phyloP scores from a whole-genome alignment of 2,797 vertebrate genomes.

The Spea hammondii region DNA sequence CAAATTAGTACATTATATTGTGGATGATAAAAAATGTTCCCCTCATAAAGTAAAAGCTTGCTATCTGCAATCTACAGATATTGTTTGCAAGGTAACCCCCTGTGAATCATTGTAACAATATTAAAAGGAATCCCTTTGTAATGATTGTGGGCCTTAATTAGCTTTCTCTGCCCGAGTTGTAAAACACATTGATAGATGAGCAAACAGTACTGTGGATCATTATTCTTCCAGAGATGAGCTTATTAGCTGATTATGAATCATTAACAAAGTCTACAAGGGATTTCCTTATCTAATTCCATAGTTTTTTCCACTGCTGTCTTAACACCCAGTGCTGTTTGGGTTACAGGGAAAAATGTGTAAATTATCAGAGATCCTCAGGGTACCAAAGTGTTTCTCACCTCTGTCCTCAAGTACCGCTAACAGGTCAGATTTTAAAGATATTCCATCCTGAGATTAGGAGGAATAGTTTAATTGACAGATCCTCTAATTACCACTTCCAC shows the following conservation, averaged over 20 bases:
- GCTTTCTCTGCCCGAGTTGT: slow-evolving; percentile 94
- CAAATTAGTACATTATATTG: background rate
- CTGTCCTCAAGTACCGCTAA: background rate
- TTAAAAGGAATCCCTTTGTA: slow-evolving; percentile 97
- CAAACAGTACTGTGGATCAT: slow-evolving; percentile 93
- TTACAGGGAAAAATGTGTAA: slow-evolving; percentile 39
- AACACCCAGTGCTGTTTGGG: slow-evolving; percentile 66
- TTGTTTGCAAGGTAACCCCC: slow-evolving; percentile 91
- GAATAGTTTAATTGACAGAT: background rate
- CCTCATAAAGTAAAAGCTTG: slow-evolving; percentile 87
- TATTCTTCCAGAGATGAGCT: slow-evolving; percentile 90
- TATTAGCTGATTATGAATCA: slow-evolving; percentile 91
- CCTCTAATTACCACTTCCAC: background rate
- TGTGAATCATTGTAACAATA: slow-evolving; percentile 97
- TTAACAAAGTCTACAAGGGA: slow-evolving; percentile 78
- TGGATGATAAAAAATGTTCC: background rate
- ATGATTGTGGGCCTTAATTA: slow-evolving; percentile 99
- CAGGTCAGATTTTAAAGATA: background rate
- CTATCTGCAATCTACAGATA: slow-evolving; percentile 81
- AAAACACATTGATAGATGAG: slow-evolving; percentile 99
- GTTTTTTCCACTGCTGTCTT: slow-evolving; percentile 57
- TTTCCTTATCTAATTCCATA: slow-evolving; percentile 76
- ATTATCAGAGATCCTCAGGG: slow-evolving; percentile 38
- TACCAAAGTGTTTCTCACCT: background rate
- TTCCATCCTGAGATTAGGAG: background rate